Evolutionary conservation across 2,113 vertebrate species (phyloP).

Genomic region (Vireo altiloquus): DNA sequence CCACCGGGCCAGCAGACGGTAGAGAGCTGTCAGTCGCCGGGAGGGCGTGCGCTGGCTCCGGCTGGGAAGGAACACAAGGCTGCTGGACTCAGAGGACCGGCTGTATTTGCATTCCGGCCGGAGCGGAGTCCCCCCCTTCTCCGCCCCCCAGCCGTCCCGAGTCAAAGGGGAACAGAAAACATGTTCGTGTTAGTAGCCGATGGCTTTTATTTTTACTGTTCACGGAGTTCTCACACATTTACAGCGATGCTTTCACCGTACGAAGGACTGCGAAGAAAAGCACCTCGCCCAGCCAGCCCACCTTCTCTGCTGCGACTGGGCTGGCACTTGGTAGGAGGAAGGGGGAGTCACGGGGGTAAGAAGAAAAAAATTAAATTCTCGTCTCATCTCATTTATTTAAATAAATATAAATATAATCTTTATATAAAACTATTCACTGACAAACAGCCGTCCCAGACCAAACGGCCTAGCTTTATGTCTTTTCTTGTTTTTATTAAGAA

Average conservation of each 20-base stretch:
- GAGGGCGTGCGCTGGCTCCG: not conserved
- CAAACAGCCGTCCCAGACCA: conserved; percentile 51
- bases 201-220: conserved; percentile 37
- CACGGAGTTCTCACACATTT: not conserved
- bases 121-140: not conserved
- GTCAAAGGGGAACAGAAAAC: not conserved
- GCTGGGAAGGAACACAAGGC: not conserved
- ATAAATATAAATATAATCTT: conserved; percentile 99
- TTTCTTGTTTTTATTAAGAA: not conserved
- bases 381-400: conserved; percentile 86
- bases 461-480: not conserved
- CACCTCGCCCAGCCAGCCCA: not conserved
- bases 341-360: not conserved
- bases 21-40: not conserved
- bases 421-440: conserved; percentile 85
- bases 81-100: not conserved
- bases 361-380: not conserved
- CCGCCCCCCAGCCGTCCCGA: not conserved
- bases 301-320: not conserved
- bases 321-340: not conserved
- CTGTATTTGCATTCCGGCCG: not conserved
- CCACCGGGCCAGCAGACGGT: not conserved
- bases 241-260: not conserved
- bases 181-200: not conserved
- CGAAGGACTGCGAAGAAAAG: not conserved